phyloP scores from a whole-genome alignment of 1,140 invertebrate genomes.

The Microplitis demolitor region DNA sequence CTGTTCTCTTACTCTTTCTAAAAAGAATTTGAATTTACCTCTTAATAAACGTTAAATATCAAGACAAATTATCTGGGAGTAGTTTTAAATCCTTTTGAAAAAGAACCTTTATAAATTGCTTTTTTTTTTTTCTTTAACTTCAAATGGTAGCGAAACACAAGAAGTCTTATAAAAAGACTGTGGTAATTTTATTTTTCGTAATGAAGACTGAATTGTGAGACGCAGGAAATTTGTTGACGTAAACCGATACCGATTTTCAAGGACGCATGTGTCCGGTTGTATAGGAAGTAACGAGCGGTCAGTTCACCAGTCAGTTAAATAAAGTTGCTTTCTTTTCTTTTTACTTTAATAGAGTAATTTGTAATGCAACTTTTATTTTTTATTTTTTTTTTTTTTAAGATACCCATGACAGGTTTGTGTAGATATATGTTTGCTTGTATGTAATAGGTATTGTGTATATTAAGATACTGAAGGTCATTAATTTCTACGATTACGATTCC shows the following conservation, averaged over 20 bases:
- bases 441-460: too few species aligned
- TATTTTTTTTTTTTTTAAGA: too few species aligned
- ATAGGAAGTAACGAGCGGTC: not conserved
- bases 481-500: too few species aligned
- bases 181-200: not conserved
- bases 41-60: too few species aligned
- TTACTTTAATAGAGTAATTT: not conserved
- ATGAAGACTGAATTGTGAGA: not conserved
- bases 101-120: not conserved
- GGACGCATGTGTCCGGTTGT: not conserved
- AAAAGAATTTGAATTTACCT: not conserved
- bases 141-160: too few species aligned
- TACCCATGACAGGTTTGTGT: too few species aligned
- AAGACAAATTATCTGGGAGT: too few species aligned
- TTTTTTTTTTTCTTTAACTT: not conserved
- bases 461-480: too few species aligned
- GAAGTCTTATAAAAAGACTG: not conserved
- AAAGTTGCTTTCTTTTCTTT: not conserved
- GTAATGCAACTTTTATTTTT: not conserved
- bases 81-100: not conserved
- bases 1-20: constrained; percentile 34
- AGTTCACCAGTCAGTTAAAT: not conserved
- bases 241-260: not conserved
- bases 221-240: not conserved
- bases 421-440: too few species aligned